phyloP scores from a whole-genome alignment of 37 sponge, comb jelly and placozoan genomes.

The Eunapius fragilis region DNA sequence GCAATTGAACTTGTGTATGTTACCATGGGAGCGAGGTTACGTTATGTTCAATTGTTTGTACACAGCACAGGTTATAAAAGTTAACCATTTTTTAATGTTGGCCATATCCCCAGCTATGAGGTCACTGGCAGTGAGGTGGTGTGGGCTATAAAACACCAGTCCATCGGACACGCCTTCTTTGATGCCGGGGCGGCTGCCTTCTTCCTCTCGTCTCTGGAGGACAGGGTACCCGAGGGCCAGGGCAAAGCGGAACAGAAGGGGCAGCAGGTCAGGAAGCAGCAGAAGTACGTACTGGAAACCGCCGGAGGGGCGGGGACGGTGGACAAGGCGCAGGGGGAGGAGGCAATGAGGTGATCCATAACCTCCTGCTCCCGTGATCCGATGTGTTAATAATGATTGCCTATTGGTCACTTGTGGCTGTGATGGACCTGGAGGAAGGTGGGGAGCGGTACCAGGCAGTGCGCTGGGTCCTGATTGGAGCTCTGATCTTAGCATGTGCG shows the following conservation, averaged over 20 bases:
- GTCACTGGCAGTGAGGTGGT: constrained; percentile 78
- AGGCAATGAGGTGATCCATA: background rate
- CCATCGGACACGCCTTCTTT: constrained; percentile 89
- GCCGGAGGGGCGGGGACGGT: background rate
- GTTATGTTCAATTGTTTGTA: too few relatives aligned
- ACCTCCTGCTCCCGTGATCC: background rate
- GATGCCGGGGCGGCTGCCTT: constrained; percentile 95
- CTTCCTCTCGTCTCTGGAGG: constrained; percentile 73
- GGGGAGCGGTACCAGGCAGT: constrained; percentile 17
- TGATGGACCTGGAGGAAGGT: background rate
- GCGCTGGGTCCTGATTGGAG: constrained; percentile 99
- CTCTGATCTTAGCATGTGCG: constrained; percentile 59
- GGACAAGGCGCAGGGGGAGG: background rate
- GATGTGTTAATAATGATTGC: background rate
- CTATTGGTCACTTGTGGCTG: background rate
- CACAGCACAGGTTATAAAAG: background rate
- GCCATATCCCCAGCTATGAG: constrained; percentile 56
- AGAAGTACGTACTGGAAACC: constrained; percentile 62
- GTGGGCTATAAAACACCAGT: constrained; percentile 93
- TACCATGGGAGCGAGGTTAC: too few relatives aligned
- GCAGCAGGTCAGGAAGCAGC: constrained; percentile 61
- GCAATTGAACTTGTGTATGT: constrained; percentile 96
- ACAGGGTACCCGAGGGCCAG: background rate
- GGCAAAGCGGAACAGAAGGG: constrained; percentile 5
- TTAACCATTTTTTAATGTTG: background rate